A percentile compares a stretch with the other conserved stretches of the same genome.
These are phyloP conservation scores for Oenanthe oenanthe DNA, from an alignment of 2,113 vertebrate species.

Conservation along the genomic window DNA sequence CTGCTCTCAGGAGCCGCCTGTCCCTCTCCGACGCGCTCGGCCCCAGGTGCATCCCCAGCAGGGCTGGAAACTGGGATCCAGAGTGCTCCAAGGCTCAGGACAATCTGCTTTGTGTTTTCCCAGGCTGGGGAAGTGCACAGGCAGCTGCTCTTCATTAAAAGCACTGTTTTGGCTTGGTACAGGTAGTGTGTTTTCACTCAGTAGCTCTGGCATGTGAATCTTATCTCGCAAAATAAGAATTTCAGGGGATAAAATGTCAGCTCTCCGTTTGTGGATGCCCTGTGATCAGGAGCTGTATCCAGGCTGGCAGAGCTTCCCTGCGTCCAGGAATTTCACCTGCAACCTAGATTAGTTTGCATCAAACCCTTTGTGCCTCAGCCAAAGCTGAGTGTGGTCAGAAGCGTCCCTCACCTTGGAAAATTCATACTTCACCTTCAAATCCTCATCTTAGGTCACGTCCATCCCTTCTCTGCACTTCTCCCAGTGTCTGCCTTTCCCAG, in stretches of 20 bases:
- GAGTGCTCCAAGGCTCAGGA: background rate
- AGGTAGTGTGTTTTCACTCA: constrained; percentile 17
- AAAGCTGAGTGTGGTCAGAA: background rate
- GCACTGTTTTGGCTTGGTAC: background rate
- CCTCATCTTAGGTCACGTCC: background rate
- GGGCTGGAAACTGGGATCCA: background rate
- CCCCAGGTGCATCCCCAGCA: background rate
- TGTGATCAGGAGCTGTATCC: background rate
- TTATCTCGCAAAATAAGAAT: background rate
- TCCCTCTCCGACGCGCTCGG: fast-evolving
- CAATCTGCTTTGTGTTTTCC: constrained; percentile 21
- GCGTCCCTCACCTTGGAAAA: fast-evolving
- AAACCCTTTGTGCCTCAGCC: background rate
- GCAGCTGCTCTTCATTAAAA: constrained; percentile 4
- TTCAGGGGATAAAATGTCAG: background rate
- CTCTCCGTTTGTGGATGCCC: background rate
- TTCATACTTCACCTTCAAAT: background rate
- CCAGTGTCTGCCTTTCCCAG: background rate
- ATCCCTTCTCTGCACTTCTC: background rate
- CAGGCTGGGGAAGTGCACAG: background rate
- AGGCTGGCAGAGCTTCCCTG: background rate
- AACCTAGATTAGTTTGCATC: background rate
- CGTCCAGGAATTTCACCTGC: fast-evolving
- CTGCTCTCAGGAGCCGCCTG: background rate
- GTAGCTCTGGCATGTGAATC: background rate